Evolutionary conservation across 2,797 vertebrate species (phyloP).

Genomic region (Betta splendens): DNA sequence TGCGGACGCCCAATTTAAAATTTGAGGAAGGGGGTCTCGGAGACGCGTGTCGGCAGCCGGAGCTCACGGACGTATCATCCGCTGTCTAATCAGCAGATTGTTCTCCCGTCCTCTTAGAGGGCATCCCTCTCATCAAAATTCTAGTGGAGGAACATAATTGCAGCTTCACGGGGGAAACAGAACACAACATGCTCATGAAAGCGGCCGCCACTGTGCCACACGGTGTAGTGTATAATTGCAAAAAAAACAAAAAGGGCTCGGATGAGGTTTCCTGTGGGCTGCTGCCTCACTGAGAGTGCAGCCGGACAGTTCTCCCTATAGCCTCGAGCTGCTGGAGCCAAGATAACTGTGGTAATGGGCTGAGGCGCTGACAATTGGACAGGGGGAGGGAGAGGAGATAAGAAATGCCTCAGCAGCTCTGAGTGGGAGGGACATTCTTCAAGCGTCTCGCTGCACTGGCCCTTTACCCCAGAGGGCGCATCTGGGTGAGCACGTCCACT

Average conservation of each 20-base stretch:
- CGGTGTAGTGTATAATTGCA: slow-evolving; percentile 8
- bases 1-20: slow-evolving; percentile 28
- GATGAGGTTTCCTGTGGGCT: slow-evolving; percentile 19
- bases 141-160: slow-evolving; percentile 15
- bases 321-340: slow-evolving; percentile 34
- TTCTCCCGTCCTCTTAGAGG: not conserved
- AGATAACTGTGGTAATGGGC: slow-evolving; percentile 55
- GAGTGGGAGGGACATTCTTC: slow-evolving; percentile 29
- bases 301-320: not conserved
- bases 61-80: slow-evolving; percentile 26
- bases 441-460: slow-evolving; percentile 16
- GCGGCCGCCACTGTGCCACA: slow-evolving; percentile 8
- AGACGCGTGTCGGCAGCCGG: slow-evolving; percentile 19
- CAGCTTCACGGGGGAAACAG: slow-evolving; percentile 23
- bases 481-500: slow-evolving; percentile 22
- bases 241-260: slow-evolving; percentile 12
- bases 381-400: slow-evolving; percentile 33
- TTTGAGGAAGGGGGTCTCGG: slow-evolving; percentile 8
- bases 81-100: slow-evolving; percentile 19
- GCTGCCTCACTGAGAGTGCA: slow-evolving; percentile 20
- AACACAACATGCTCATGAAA: slow-evolving; percentile 1
- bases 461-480: slow-evolving; percentile 15
- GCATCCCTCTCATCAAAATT: not conserved
- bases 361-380: slow-evolving; percentile 11
- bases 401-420: slow-evolving; percentile 27